Evolutionary conservation across 2,113 vertebrate species (phyloP).

Genomic region (Tringa solitaria): DNA sequence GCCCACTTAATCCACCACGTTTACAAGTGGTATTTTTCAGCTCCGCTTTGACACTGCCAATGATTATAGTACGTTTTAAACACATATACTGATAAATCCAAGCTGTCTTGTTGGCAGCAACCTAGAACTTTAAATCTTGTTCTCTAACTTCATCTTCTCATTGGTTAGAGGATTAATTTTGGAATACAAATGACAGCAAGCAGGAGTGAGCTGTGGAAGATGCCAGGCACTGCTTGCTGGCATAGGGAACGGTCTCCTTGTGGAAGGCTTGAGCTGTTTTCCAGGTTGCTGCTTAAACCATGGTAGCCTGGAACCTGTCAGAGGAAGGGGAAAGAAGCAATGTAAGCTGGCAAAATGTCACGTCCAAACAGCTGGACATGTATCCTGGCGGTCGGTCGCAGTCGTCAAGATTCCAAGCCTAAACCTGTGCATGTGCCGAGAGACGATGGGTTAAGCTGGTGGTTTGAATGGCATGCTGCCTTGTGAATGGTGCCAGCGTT

Average conservation of each 20-base stretch:
- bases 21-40: not conserved
- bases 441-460: not conserved
- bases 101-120: not conserved
- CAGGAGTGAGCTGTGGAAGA: not conserved
- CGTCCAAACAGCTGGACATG: not conserved
- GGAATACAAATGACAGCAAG: not conserved
- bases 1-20: not conserved
- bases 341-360: not conserved
- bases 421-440: not conserved
- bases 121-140: not conserved
- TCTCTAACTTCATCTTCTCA: not conserved
- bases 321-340: not conserved
- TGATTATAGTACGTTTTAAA: not conserved
- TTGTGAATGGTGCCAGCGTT: not conserved
- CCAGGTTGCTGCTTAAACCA: not conserved
- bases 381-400: not conserved
- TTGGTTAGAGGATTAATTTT: not conserved
- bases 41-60: not conserved
- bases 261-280: not conserved
- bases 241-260: not conserved
- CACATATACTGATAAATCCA: not conserved
- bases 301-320: not conserved
- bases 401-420: not conserved
- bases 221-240: not conserved
- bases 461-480: not conserved